Evolutionary conservation across 2,888 invertebrate genomes (phyloP), one percentile per base, ranked within the genome.

Genomic region (Hypsopygia costalis): DNA sequence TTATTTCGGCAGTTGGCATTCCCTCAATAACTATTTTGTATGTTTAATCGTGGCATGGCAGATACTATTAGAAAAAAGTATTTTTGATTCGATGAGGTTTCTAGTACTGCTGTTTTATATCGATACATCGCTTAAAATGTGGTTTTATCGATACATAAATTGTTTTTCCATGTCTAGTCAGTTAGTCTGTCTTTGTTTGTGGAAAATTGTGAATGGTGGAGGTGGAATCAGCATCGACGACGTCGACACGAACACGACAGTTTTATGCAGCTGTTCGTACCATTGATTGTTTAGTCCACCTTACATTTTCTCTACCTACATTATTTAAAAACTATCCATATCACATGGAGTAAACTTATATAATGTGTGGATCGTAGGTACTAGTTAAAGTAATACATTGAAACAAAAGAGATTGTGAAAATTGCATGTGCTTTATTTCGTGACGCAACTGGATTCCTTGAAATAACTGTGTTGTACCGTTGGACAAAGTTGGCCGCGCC

Each of bases 391-490:
- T 16, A 46, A 47, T 44, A 43, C 41, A 38, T 47, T 46, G 46
- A 55, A 52, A 61, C 50, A 56, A 62, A 55, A 55, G 49, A 16
- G 16, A 49, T 49, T 43, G 46, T 25, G 6, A 6, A 25, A 8
- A 25, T 25, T 46, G 54, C 54, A 52, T 48, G 51, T 58, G 52
- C 52, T 52, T 60, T 53, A 48, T 66, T 63, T 47, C 63, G 74
- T 88, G 87, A 88, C 87, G 87, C 87, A 88, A 88, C 74, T 79
- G 65, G 65, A 74, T 67, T 75, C 75, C 54, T 62, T 55, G 59
- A 56, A 67, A 58, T 74, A 76, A 73, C 70, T 72, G 70, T 75
- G 55, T 57, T 55, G 58, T 60, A 56, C 62, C 58, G 66, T 62
- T 62, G 62, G 71, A 75, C 75, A 73, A 76, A 75, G 60, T 50